A percentile compares a stretch with the other conserved stretches of the same genome.
Evolutionary conservation across 2,797 vertebrate genomes (phyloP).

Genomic region (Acridotheres tristis): DNA sequence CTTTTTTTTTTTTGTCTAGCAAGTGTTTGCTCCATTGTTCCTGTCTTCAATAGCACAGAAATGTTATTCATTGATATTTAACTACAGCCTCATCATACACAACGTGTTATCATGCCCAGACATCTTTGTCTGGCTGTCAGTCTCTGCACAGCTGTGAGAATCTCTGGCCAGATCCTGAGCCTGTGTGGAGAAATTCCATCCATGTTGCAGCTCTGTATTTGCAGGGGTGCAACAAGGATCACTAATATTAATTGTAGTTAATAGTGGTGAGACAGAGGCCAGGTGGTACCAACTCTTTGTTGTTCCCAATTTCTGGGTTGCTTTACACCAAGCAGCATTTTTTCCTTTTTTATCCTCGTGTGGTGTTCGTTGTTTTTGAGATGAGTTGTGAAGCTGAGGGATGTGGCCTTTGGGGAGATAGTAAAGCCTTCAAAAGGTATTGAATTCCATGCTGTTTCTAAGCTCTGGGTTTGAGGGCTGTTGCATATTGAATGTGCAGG

Average conservation of each 20-base stretch:
- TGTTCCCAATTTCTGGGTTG: background rate
- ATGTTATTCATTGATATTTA: constrained; percentile 43
- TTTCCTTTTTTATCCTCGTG: background rate
- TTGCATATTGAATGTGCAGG: background rate
- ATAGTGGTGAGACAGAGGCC: background rate
- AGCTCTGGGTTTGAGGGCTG: background rate
- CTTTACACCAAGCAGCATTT: background rate
- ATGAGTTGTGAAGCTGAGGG: background rate
- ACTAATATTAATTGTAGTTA: background rate
- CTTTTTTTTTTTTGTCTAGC: background rate
- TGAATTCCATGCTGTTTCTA: background rate
- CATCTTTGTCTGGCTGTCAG: constrained; percentile 58
- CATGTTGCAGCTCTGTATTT: background rate
- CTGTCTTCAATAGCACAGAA: constrained; percentile 25
- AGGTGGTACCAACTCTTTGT: background rate
- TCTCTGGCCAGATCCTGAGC: background rate
- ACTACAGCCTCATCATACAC: background rate
- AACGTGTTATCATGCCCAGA: constrained; percentile 55
- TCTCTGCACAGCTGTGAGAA: constrained; percentile 46
- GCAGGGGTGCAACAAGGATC: background rate
- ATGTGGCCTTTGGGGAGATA: background rate
- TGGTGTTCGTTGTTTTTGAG: background rate
- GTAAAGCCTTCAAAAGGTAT: background rate
- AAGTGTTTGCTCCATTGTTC: constrained; percentile 40
- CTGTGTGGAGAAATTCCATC: background rate